Percentiles rank a stretch among this genome's conserved stretches.
Conservation (phyloP, 2,113 vertebrate species). For the Ellobius talpinus region DNA sequence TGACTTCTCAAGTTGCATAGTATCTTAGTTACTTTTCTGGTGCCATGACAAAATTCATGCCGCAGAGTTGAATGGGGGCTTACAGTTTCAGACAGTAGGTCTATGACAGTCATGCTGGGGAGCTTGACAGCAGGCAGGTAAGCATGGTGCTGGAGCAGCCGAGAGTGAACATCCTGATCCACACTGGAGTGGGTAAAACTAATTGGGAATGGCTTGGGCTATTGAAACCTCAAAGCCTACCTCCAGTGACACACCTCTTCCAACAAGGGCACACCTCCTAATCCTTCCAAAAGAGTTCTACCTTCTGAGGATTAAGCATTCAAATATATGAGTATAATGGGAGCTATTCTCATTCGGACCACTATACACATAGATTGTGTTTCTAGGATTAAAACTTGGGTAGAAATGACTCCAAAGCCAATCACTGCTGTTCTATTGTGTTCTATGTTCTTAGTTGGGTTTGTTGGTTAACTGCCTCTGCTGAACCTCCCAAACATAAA, state of each 20-base stretch:
- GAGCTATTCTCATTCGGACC: background rate
- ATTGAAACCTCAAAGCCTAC: background rate
- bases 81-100: background rate
- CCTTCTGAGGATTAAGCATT: background rate
- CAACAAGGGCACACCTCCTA: background rate
- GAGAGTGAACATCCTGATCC: background rate
- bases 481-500: background rate
- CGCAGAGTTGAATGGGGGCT: background rate
- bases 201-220: background rate
- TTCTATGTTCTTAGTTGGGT: background rate
- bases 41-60: background rate
- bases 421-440: background rate
- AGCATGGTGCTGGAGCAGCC: background rate
- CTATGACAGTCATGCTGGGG: background rate
- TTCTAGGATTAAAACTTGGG: background rate
- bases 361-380: background rate
- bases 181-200: background rate
- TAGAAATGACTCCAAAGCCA: background rate
- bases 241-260: background rate
- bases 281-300: background rate
- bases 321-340: background rate
- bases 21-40: background rate
- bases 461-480: background rate
- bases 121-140: background rate
- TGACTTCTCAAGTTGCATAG: background rate